Base-by-base conservation (phyloP, 2,797 vertebrate genomes). In the Thalassophryne amazonica region DNA sequence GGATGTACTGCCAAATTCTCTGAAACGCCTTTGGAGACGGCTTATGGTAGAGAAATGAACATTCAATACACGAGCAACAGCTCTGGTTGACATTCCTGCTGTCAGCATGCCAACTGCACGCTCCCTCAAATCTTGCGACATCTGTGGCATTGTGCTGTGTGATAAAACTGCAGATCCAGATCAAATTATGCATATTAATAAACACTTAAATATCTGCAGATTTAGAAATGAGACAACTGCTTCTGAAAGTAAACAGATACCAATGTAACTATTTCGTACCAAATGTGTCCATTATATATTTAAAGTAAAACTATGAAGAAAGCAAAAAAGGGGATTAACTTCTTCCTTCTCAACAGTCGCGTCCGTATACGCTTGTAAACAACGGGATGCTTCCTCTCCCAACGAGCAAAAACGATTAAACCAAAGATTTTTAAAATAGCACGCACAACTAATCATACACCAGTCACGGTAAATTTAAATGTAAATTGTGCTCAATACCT, bases 331-430 rank as follows among this genome's bases (percentile, higher is more conserved):
- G 43, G 64, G 76, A 81, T 84, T 80, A 83, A 9, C 58, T 24
- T 50, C 10, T 42, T 45, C 14, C 57, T 62, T 57, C 65, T 51
- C 45, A 42, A 49, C 52, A 38, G 28, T 45, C 23, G 61, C 15
- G 55, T 53, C 53, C 3, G 64, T 46, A 69, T 67, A 48, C 53
- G 67, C 65, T 74, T 76, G 82, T 83, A 87, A 87, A 86, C 84
- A 88, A 77, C 59, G 60, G 56, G 59, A 45, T 36, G 61, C 68
- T 62, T 65, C 30, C 11, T 6, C 29, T 33, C 46, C 28, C 18
- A 29, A 14, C 54, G 21, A 39, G 16, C 13, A 18, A 14, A 45
- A 52, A 36, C 27, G 59, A 17, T 29, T 17, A 20, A 1, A 34
- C 14, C 3, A 16, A 50, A 42, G 14, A 52, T 38, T 24, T 13